These are phyloP conservation scores for Nephrotoma appendiculata DNA, from an alignment of 2,888 invertebrate genomes.

Conservation along the genomic window DNA sequence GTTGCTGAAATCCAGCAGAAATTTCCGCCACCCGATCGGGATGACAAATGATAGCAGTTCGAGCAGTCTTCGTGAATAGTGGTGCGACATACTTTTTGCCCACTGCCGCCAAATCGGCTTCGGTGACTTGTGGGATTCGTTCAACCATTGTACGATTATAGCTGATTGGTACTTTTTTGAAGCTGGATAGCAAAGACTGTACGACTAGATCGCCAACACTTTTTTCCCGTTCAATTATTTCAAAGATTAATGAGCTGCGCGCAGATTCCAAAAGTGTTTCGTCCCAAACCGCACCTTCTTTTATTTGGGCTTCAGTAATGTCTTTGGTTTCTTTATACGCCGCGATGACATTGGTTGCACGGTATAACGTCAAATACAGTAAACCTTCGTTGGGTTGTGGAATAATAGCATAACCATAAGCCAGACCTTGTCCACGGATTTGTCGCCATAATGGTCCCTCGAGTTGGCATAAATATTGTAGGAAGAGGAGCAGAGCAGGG, in stretches of 20 bases:
- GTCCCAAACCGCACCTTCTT: constrained; percentile 47
- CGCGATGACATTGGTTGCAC: constrained; percentile 61
- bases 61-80: constrained; percentile 46
- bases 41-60: constrained; percentile 63
- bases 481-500: constrained; percentile 59
- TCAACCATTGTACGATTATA: constrained; percentile 35
- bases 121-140: constrained; percentile 44
- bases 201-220: constrained; percentile 58
- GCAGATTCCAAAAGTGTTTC: constrained; percentile 65
- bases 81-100: constrained; percentile 55
- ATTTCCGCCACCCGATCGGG: constrained; percentile 45
- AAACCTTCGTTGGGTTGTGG: constrained; percentile 51
- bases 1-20: constrained; percentile 10
- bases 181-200: constrained; percentile 58
- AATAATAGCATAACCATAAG: constrained; percentile 61
- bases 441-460: constrained; percentile 74
- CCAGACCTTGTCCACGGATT: constrained; percentile 72
- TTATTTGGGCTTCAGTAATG: constrained; percentile 47
- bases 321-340: constrained; percentile 65
- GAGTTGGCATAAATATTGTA: constrained; percentile 59
- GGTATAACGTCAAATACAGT: constrained; percentile 55
- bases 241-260: constrained; percentile 73
- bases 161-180: constrained; percentile 47
- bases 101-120: constrained; percentile 46
- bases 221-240: constrained; percentile 68